Evolutionary conservation across 2,888 invertebrate genomes (phyloP).

Genomic region (Tetramorium bicarinatum): DNA sequence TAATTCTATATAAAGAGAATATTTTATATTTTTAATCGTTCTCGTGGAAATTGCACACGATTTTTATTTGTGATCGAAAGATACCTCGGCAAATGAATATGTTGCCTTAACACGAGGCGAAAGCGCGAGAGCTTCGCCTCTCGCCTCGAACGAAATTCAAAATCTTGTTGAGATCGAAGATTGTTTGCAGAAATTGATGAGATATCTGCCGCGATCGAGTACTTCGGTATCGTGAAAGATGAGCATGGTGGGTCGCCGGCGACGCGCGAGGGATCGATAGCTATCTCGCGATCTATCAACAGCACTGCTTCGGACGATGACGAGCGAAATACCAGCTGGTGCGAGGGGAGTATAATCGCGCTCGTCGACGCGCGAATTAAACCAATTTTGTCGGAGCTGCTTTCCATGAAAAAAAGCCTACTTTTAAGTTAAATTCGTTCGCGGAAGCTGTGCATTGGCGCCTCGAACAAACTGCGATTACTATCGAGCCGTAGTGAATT

Average conservation of each 20-base stretch:
- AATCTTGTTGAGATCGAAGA: constrained; percentile 41
- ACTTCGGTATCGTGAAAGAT: constrained; percentile 28
- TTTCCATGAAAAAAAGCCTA: constrained; percentile 16
- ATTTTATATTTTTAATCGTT: constrained; percentile 9
- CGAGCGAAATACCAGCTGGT: constrained; percentile 23
- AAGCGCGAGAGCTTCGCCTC: background rate
- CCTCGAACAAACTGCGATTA: constrained; percentile 64
- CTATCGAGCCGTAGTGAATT: constrained; percentile 62
- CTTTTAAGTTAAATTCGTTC: constrained; percentile 68
- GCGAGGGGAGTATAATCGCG: constrained; percentile 47
- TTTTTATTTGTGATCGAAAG: constrained; percentile 9
- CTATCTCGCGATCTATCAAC: constrained; percentile 52
- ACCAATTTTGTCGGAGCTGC: constrained; percentile 60
- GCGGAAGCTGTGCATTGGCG: constrained; percentile 31
- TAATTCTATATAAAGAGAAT: background rate
- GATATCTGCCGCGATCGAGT: constrained; percentile 47
- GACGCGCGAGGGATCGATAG: constrained; percentile 42
- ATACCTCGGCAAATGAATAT: background rate
- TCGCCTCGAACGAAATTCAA: constrained; percentile 34
- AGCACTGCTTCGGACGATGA: constrained; percentile 26
- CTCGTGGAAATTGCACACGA: background rate
- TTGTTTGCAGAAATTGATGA: constrained; percentile 60
- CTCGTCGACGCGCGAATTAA: constrained; percentile 60
- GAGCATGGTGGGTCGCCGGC: constrained; percentile 11
- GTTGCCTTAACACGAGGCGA: constrained; percentile 3